These are phyloP conservation scores for Volucella inflata DNA, from an alignment of 2,888 invertebrate genomes.

Conservation along the genomic window DNA sequence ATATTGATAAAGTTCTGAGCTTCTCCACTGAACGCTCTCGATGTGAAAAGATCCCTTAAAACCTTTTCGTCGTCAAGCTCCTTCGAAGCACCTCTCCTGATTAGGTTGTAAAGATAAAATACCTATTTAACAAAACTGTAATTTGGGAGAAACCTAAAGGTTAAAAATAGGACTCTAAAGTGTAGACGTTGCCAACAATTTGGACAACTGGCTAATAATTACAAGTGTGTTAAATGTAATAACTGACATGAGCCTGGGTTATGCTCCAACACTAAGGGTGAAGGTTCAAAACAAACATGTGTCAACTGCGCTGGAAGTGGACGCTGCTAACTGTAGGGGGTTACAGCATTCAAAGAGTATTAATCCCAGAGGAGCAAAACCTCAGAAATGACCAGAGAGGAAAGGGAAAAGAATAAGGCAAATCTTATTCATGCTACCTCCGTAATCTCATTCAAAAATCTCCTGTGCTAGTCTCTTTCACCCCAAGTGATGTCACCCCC, in stretches of 20 bases:
- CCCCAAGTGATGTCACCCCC: too few relatives aligned
- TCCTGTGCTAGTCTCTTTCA: too few relatives aligned
- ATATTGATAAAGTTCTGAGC: background rate
- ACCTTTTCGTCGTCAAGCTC: background rate
- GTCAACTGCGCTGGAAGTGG: background rate
- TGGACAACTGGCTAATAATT: background rate
- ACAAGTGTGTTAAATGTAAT: too few relatives aligned
- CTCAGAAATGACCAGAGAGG: too few relatives aligned
- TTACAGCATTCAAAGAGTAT: background rate
- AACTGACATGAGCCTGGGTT: too few relatives aligned
- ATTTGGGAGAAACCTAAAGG: slow-evolving; percentile 4
- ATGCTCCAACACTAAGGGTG: too few relatives aligned
- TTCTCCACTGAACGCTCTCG: background rate
- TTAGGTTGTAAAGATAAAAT: background rate
- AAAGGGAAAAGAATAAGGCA: background rate
- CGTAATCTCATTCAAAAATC: background rate
- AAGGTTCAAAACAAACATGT: background rate
- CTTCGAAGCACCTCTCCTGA: background rate
- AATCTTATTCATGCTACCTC: background rate
- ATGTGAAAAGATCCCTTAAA: background rate
- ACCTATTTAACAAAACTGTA: background rate
- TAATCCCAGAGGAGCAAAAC: background rate
- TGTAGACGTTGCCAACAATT: background rate
- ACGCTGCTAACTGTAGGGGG: slow-evolving; percentile 1
- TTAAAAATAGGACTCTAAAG: background rate